Conservation (phyloP, 1,140 invertebrate genomes). For the Holcopasites calliopsidis region DNA sequence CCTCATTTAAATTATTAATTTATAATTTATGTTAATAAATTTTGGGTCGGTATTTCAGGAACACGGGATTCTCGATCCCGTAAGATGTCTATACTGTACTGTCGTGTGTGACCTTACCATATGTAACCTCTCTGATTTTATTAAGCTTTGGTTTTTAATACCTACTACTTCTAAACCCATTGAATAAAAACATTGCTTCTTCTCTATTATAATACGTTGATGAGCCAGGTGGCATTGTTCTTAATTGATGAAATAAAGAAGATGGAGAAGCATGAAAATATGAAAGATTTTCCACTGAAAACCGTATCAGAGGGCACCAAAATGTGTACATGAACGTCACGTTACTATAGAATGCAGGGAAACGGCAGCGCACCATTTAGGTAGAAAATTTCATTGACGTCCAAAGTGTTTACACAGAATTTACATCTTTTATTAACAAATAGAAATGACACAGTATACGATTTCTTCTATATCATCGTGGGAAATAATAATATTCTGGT, state of each 20-base stretch:
- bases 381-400: background rate
- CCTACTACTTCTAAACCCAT: no score
- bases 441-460: background rate
- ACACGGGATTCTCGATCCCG: no score
- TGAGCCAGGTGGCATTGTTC: background rate
- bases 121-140: no score
- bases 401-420: background rate
- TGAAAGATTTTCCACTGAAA: background rate
- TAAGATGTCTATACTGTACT: no score
- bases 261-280: background rate
- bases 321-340: conserved; percentile 1
- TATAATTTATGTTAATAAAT: no score
- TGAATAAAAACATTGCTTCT: background rate
- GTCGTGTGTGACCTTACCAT: no score
- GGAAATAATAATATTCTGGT: background rate
- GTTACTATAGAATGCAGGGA: conserved; percentile 6
- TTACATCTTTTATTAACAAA: background rate
- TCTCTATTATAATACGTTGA: background rate
- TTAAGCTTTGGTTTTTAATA: no score
- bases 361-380: background rate
- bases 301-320: background rate
- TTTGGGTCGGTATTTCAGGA: no score
- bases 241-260: background rate
- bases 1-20: no score
- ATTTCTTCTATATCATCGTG: background rate